A percentile compares a stretch with the other conserved stretches of the same genome.
These are phyloP conservation scores for Pristionchus japonicus DNA, from an alignment of 2,888 invertebrate genomes.

Conservation along the genomic window DNA sequence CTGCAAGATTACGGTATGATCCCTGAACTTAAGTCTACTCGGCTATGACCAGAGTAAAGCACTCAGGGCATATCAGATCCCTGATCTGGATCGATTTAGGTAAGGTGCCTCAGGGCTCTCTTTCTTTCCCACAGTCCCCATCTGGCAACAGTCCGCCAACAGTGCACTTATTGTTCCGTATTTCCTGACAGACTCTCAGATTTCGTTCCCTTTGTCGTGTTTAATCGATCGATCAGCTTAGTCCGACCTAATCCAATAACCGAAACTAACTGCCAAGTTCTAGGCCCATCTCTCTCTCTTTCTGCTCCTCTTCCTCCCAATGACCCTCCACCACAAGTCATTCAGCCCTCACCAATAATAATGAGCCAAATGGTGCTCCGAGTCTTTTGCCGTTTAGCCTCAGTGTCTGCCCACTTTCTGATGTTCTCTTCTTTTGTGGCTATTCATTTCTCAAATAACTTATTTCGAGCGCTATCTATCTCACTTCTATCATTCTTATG, in stretches of 20 bases:
- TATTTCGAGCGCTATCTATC: neutral
- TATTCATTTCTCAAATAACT: neutral
- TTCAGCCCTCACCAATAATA: slow-evolving; percentile 14
- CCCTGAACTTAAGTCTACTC: too few relatives aligned
- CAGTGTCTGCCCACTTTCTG: neutral
- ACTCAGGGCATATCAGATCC: neutral
- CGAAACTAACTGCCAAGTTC: neutral
- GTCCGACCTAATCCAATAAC: neutral
- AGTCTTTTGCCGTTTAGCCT: slow-evolving; percentile 33
- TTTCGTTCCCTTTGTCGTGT: neutral
- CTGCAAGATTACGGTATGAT: too few relatives aligned
- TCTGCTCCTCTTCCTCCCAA: neutral
- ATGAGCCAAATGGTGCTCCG: slow-evolving; percentile 29
- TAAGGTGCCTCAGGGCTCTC: neutral
- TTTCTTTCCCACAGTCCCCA: neutral
- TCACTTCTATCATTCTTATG: too few relatives aligned
- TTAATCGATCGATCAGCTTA: neutral
- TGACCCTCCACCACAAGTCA: slow-evolving; percentile 31
- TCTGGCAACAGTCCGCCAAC: neutral
- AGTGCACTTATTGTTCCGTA: neutral
- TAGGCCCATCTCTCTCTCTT: neutral
- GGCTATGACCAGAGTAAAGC: too few relatives aligned
- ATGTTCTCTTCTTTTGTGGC: neutral
- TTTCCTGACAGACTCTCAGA: neutral
- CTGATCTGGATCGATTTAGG: neutral